Evolutionary conservation across 2,113 vertebrate genomes (phyloP).

Genomic region (Eudyptes chrysolophus): DNA sequence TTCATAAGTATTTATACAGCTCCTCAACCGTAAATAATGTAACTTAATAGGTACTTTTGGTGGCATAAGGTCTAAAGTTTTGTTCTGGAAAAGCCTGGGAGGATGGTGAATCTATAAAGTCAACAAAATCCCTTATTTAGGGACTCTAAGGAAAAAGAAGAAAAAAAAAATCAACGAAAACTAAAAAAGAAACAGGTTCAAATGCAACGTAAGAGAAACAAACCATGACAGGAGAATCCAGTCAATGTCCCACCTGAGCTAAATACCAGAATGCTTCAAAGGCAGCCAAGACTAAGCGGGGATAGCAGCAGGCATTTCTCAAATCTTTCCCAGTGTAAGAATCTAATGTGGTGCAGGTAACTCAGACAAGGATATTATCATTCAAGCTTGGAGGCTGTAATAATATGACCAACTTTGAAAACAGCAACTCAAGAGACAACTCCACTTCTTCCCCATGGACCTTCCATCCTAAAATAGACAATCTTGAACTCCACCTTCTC

Average conservation of each 20-base stretch:
- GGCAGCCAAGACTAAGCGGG: neutral
- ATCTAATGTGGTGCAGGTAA: neutral
- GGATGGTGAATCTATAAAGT: neutral
- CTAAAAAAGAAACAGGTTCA: neutral
- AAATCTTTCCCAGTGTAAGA: neutral
- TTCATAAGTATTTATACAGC: neutral
- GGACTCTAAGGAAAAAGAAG: no score
- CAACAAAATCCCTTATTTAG: neutral
- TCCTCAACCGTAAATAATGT: neutral
- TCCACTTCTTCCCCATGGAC: neutral
- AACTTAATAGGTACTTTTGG: neutral
- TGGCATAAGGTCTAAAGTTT: neutral
- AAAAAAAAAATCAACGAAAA: neutral
- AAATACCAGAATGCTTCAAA: neutral
- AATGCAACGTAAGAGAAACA: neutral
- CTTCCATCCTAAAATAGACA: neutral
- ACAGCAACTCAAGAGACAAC: neutral
- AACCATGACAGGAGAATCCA: neutral
- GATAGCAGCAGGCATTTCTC: neutral
- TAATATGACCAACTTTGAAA: neutral
- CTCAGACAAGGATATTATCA: neutral
- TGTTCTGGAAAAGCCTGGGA: neutral
- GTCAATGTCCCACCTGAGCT: neutral
- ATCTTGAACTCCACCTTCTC: neutral
- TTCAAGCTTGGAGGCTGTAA: neutral